These are phyloP conservation scores for Gnathonemus longibarbis DNA, from an alignment of 2,113 vertebrate genomes.

Conservation along the genomic window DNA sequence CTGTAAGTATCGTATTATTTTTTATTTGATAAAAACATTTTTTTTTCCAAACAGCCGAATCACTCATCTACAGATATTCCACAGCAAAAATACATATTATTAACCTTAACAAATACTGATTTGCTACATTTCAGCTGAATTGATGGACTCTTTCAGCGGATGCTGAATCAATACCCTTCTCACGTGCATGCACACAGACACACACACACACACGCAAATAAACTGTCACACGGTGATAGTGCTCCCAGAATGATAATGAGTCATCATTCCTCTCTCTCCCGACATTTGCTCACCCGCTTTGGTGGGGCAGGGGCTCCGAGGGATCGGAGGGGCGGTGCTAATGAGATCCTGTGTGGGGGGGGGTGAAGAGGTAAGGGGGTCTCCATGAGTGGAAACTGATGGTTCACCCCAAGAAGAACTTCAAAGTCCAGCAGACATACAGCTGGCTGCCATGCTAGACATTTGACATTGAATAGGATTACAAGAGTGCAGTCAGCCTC, in stretches of 20 bases:
- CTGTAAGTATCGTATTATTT: background rate
- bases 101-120: background rate
- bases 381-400: background rate
- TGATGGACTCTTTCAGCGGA: background rate
- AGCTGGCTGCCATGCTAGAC: background rate
- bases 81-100: background rate
- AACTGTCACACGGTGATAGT: background rate
- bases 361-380: background rate
- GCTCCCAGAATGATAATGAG: background rate
- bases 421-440: background rate
- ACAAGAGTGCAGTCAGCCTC: background rate
- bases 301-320: background rate
- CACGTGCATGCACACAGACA: background rate
- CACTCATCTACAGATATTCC: background rate
- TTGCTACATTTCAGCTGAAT: background rate
- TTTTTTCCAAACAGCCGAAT: background rate
- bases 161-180: conserved; percentile 2
- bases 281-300: background rate
- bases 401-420: background rate
- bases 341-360: background rate
- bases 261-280: background rate
- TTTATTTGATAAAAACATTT: background rate
- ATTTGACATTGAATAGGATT: background rate
- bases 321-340: too few relatives aligned
- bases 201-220: background rate